phyloP scores from a whole-genome alignment of 2,888 invertebrate genomes.

The Cotesia congregata region DNA sequence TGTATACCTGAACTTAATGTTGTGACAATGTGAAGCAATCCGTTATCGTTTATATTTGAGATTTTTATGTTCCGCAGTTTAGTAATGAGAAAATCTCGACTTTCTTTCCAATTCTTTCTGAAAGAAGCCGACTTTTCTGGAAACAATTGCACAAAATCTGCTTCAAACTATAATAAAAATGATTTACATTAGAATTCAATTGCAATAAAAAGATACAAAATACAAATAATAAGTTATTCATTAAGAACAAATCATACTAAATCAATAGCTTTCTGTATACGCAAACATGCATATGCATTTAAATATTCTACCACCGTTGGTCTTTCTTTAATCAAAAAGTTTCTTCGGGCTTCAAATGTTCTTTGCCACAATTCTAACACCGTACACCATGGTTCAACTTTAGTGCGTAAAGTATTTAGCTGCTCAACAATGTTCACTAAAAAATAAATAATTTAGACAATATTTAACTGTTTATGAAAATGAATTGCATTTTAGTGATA shows the following conservation, averaged over 20 bases:
- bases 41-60: background rate
- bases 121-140: background rate
- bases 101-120: background rate
- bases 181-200: background rate
- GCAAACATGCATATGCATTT: conserved; percentile 22
- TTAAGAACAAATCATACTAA: conserved; percentile 4
- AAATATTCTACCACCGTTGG: conserved; percentile 8
- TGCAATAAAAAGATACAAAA: background rate
- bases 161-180: conserved; percentile 18
- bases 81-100: background rate
- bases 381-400: conserved; percentile 18
- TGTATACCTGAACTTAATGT: conserved; percentile 9
- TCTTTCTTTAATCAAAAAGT: background rate
- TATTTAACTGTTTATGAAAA: too few species aligned
- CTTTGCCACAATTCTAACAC: conserved; percentile 13
- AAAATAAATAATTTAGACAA: background rate
- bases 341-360: conserved; percentile 5
- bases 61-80: conserved; percentile 9
- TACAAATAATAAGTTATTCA: background rate
- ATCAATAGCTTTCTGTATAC: conserved; percentile 15
- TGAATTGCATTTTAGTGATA: background rate
- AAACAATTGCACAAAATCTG: conserved; percentile 9
- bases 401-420: conserved; percentile 19
- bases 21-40: conserved; percentile 1
- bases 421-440: background rate